Evolutionary conservation across 2,888 invertebrate genomes (phyloP).

Genomic region (Byasa hedistus): DNA sequence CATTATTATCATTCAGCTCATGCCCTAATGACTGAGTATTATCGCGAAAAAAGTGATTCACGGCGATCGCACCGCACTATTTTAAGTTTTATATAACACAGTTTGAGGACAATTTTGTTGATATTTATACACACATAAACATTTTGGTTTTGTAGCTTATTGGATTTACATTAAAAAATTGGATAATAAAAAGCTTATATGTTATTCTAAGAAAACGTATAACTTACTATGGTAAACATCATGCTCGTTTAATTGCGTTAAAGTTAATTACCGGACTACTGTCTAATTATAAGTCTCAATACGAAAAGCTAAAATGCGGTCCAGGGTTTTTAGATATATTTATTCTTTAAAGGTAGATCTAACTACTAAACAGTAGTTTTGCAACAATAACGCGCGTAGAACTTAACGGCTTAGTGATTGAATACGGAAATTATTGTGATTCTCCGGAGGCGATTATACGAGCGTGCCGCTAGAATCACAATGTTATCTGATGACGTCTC

Average conservation of each 20-base stretch:
- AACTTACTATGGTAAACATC: too few relatives aligned
- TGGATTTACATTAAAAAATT: too few relatives aligned
- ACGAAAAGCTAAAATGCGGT: too few relatives aligned
- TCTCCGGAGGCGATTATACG: constrained; percentile 22
- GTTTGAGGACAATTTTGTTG: background rate
- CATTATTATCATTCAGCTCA: constrained; percentile 14
- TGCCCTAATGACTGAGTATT: constrained; percentile 16
- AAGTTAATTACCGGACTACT: too few relatives aligned
- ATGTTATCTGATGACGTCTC: constrained; percentile 26
- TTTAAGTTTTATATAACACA: background rate
- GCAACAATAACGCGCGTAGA: background rate
- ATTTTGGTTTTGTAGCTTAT: too few relatives aligned
- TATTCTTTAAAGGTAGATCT: background rate
- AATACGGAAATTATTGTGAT: constrained; percentile 38
- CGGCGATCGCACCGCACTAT: background rate
- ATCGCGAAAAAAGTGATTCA: constrained; percentile 23
- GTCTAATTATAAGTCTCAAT: too few relatives aligned
- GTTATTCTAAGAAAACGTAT: too few relatives aligned
- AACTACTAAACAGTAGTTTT: background rate
- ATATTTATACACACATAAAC: too few relatives aligned
- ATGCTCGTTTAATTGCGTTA: too few relatives aligned
- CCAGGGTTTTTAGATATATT: background rate
- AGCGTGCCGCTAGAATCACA: constrained; percentile 30
- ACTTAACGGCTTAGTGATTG: constrained; percentile 19
- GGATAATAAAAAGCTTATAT: too few relatives aligned